A percentile compares a stretch with the other conserved stretches of the same genome.
Conservation (phyloP, 2,113 vertebrate genomes). For the Microcebus lehilahytsara region DNA sequence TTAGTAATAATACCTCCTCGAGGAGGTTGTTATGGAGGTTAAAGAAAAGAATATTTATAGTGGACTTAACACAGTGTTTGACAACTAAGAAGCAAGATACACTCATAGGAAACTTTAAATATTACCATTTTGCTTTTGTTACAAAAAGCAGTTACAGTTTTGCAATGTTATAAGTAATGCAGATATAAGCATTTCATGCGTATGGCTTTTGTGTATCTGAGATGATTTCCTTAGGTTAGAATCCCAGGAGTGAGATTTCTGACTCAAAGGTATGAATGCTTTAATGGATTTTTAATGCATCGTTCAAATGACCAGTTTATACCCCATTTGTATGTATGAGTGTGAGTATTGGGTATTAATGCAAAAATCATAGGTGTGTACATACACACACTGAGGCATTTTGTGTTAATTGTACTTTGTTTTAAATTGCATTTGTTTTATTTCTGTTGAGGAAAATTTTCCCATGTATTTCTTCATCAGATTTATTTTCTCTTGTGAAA, state of each 20-base stretch:
- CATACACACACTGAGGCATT: background rate
- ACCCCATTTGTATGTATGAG: background rate
- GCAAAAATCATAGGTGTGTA: background rate
- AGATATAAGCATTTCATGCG: background rate
- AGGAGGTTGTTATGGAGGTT: background rate
- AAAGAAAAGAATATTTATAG: background rate
- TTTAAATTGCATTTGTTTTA: background rate
- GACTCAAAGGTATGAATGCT: background rate
- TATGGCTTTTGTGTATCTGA: background rate
- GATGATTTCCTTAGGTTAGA: background rate
- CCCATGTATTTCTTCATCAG: background rate
- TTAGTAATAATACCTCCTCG: background rate
- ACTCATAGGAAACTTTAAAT: slow-evolving; percentile 10
- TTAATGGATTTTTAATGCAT: background rate
- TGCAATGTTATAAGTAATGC: background rate
- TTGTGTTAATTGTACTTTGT: background rate
- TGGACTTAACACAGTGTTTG: background rate
- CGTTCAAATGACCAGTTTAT: background rate
- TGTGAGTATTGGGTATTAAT: background rate
- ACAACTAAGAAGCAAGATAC: background rate
- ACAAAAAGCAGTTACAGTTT: background rate
- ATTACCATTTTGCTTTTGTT: slow-evolving; percentile 2
- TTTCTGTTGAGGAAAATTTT: background rate
- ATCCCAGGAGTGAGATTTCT: background rate
- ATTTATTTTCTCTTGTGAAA: background rate